Base-by-base conservation (phyloP, 2,888 invertebrate species). In the Andrena fulva region DNA sequence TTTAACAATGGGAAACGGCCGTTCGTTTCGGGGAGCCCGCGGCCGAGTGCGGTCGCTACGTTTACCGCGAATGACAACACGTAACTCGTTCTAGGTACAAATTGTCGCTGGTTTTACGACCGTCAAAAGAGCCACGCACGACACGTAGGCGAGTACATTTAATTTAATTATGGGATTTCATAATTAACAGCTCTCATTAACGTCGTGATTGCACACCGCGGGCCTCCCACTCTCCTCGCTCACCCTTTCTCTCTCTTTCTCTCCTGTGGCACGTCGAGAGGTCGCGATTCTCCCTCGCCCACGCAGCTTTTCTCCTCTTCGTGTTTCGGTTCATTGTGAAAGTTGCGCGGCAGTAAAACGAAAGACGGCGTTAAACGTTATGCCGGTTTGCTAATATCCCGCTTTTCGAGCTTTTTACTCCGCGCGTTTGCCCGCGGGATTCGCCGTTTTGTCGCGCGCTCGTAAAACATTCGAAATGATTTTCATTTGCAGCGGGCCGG, bases 111-210 rank as follows among this genome's bases (percentile, higher is more conserved):
- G 80, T 85, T 85, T 86, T 85, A 85, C 87, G 75, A 83, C 82
- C 80, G 77, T 75, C 83, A 82, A 88, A 85, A 86, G 87, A 82
- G 89, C 80, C 73, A 42, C 71, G 79, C 76, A 20, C 80, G 78
- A 72, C 66, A 81, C 82, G 83, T 54, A 82, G 68, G 75, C 85
- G 84, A 83, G 80, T 85, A 70, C 80, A 69, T 87, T 89, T 89
- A 86, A 89, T 88, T 88, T 89, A 88, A 88, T 88, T 88, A 88
- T 85, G 82, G 89, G 85, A 85, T 89, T 87, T 86, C 85, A 86
- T 88, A 88, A 88, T 88, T 89, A 89, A 89, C 88, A 80, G 78
- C 77, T 86, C 88, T 88, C 89, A 85, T 88, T 89, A 86, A 80
- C 78, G 87, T 81, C 86, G 81, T 85, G 83, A 88, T 88, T 86